Percentiles rank a stretch among this genome's conserved stretches.
Conservation (phyloP, 2,113 vertebrate genomes). For the Calyptommatus sinebrachiatus region DNA sequence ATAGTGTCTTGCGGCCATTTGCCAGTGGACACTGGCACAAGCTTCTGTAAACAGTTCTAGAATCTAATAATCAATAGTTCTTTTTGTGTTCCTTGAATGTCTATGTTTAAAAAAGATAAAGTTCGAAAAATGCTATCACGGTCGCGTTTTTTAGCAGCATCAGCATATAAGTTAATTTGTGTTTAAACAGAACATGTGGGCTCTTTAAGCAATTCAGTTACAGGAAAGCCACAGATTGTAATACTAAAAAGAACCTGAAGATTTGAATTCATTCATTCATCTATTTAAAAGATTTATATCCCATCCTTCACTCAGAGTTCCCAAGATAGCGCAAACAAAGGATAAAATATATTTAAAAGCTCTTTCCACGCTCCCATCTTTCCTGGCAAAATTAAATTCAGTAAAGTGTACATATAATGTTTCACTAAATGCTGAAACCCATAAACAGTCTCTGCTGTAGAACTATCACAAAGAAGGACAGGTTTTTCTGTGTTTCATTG, state of each 20-base stretch:
- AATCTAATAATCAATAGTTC: slow-evolving; percentile 55
- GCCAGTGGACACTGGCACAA: slow-evolving; percentile 24
- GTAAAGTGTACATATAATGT: no score
- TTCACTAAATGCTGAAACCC: no score
- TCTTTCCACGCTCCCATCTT: no score
- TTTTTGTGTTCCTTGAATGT: slow-evolving; percentile 10
- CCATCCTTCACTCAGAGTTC: no score
- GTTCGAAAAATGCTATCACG: not conserved
- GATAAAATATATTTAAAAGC: no score
- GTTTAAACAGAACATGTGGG: not conserved
- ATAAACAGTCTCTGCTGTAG: no score
- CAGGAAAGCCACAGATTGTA: not conserved
- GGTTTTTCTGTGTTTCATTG: not conserved
- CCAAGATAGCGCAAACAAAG: no score
- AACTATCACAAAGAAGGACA: not conserved
- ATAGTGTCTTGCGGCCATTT: not conserved
- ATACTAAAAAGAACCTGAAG: not conserved
- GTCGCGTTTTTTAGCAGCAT: not conserved
- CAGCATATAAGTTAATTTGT: not conserved
- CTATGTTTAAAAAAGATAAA: slow-evolving; percentile 16
- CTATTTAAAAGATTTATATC: no score
- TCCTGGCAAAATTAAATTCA: no score
- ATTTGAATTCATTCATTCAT: not conserved
- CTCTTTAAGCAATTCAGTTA: not conserved
- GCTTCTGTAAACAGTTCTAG: slow-evolving; percentile 51